Base-by-base conservation (phyloP, 2,113 vertebrate species). In the Rhadina sibilatrix region DNA sequence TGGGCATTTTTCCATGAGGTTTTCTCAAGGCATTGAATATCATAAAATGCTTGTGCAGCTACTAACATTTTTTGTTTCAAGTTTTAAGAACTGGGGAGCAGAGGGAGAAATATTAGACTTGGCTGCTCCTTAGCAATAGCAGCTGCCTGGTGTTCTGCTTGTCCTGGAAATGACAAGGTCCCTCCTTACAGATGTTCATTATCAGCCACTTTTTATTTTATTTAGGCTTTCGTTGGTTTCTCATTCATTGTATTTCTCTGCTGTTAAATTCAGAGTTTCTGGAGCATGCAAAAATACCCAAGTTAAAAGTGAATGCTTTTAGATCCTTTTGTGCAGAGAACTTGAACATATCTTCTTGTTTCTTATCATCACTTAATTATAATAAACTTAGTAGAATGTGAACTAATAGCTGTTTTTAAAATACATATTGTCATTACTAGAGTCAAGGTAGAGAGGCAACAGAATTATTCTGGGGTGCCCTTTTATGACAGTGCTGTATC, bases 171-270 rank as follows among this genome's bases (percentile, higher is more conserved):
- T 42, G 66, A 47, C 42, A 79, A 59, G 22, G 42, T 94, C 33
- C 15, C 18, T 88, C 64, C 24, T 56, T n/a, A 83, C 89, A 94
- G 93, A 92, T 94, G 80, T 90, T 95, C 54, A 78, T 44, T 69
- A 47, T 86, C 89, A 94, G 27, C 71, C 27, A 28, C 60, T 86
- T 86, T 65, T 74, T 82, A 53, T 81, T 68, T 52, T 44, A 52
- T 77, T 52, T 86, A 57, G 46, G 9, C 68, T 86, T 86, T 24
- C 0, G 0, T 61, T 77, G 35, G 74, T 86, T 83, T 47, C 47
- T 74, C 38, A 19, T 83, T 83, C 31, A 46, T 21, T 50, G 21
- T 12, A 42, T 80, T 93, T 82, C 63, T 94, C 46, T 65, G 46
- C 30, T 74, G 63, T 35, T 59, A 77, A 89, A 75, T 77, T 61